Evolutionary conservation across 1,140 invertebrate genomes (phyloP).

Genomic region (Hydropsyche tenuis): DNA sequence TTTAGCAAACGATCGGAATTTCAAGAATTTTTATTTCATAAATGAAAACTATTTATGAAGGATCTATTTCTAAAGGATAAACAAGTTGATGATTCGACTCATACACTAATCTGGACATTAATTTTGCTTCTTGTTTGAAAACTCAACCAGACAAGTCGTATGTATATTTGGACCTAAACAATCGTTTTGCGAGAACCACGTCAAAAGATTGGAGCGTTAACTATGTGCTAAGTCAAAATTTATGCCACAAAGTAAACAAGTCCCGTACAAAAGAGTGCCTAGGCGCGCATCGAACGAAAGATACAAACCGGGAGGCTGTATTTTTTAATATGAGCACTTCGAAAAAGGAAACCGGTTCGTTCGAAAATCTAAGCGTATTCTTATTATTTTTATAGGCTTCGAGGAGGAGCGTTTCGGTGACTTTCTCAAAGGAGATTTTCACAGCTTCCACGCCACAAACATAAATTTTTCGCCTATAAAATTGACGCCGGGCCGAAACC

Average conservation of each 20-base stretch:
- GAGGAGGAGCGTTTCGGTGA: conserved; percentile 10
- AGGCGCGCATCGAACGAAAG: background rate
- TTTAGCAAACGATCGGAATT: too few species aligned
- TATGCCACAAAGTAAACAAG: conserved; percentile 20
- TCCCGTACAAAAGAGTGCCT: conserved; percentile 5
- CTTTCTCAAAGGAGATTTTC: conserved; percentile 6
- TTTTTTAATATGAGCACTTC: conserved; percentile 9
- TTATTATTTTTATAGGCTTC: conserved; percentile 21
- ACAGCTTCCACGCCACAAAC: background rate
- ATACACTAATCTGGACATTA: too few species aligned
- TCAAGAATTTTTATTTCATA: too few species aligned
- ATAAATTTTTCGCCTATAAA: conserved; percentile 23
- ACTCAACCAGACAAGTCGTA: too few species aligned
- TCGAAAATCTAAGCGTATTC: conserved; percentile 8
- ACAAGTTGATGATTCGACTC: too few species aligned
- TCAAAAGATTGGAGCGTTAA: background rate
- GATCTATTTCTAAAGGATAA: too few species aligned
- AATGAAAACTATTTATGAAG: too few species aligned
- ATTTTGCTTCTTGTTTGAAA: too few species aligned
- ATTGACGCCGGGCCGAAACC: background rate
- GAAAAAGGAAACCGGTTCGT: conserved; percentile 2
- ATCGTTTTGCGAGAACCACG: too few species aligned
- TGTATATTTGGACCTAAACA: too few species aligned
- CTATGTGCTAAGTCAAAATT: conserved; percentile 26
- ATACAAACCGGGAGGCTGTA: conserved; percentile 23